phyloP scores from a whole-genome alignment of 2,888 invertebrate species.

The Drosophila ezoana region DNA sequence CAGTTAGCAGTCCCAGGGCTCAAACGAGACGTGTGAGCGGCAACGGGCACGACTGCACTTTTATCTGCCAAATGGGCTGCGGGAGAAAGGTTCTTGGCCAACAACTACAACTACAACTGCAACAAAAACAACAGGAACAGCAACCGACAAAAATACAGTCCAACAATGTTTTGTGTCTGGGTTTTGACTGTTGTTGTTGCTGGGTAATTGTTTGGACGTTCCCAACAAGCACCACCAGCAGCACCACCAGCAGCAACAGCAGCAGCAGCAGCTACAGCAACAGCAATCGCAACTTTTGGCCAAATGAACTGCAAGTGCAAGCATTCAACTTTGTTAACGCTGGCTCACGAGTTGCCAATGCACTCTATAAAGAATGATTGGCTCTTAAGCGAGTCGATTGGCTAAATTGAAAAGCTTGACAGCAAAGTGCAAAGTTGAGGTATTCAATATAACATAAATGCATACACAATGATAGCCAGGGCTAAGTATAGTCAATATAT shows the following conservation, averaged over 20 bases:
- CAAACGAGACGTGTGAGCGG: constrained; percentile 52
- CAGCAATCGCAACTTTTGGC: constrained; percentile 65
- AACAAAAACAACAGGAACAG: constrained; percentile 6
- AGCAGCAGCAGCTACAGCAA: constrained; percentile 24
- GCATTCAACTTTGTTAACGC: constrained; percentile 56
- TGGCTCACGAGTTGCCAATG: constrained; percentile 64
- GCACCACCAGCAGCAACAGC: constrained; percentile 36
- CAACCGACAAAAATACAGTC: constrained; percentile 25
- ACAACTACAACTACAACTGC: constrained; percentile 19
- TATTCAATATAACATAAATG: too few species aligned
- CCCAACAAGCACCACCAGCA: constrained; percentile 49
- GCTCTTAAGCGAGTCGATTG: constrained; percentile 3
- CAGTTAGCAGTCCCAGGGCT: constrained; percentile 40
- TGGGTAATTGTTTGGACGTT: constrained; percentile 71
- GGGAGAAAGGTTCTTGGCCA: constrained; percentile 69
- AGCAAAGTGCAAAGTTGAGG: background rate
- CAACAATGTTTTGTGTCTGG: constrained; percentile 41
- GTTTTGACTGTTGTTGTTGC: constrained; percentile 43
- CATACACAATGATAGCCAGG: too few species aligned
- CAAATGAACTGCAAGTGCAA: constrained; percentile 77
- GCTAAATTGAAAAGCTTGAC: background rate
- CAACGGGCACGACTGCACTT: constrained; percentile 56
- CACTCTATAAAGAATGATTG: constrained; percentile 27
- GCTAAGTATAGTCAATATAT: too few species aligned
- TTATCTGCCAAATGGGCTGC: constrained; percentile 33